phyloP scores from a whole-genome alignment of 2,113 vertebrate species.

The Ginglymostoma cirratum region DNA sequence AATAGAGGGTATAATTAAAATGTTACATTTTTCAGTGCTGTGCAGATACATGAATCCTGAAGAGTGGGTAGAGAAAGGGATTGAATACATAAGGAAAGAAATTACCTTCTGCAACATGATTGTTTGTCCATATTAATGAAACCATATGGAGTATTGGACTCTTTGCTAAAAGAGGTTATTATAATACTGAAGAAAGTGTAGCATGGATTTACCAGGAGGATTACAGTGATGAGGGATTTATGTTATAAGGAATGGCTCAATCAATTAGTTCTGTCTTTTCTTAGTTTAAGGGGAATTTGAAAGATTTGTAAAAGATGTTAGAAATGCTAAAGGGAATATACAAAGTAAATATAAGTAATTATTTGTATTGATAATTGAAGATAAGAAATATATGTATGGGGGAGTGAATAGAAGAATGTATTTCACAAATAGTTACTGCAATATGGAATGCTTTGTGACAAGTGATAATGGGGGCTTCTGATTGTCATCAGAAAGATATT shows the following conservation, averaged over 20 bases:
- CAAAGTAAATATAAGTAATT: not conserved
- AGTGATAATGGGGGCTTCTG: not conserved
- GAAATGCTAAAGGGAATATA: not conserved
- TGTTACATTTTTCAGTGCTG: not conserved
- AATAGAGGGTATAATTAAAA: not conserved
- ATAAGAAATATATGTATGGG: not conserved
- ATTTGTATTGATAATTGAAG: not conserved
- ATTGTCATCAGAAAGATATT: not conserved
- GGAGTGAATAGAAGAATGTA: not conserved
- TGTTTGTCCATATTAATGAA: not conserved
- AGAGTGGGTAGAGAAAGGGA: not conserved
- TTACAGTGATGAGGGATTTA: not conserved
- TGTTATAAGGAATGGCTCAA: not conserved
- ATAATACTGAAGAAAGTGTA: not conserved
- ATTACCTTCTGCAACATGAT: not conserved
- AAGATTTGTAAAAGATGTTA: not conserved
- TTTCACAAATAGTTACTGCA: not conserved
- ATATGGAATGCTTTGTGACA: not conserved
- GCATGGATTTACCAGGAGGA: not conserved
- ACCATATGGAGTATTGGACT: not conserved
- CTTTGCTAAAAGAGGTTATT: not conserved
- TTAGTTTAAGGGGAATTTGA: not conserved
- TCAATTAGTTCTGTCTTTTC: not conserved
- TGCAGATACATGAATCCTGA: not conserved
- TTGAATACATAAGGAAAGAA: not conserved